A percentile compares a stretch with the other conserved stretches of the same genome.
phyloP scores from a whole-genome alignment of 2,113 vertebrate genomes.

The Pyrgilauda ruficollis region DNA sequence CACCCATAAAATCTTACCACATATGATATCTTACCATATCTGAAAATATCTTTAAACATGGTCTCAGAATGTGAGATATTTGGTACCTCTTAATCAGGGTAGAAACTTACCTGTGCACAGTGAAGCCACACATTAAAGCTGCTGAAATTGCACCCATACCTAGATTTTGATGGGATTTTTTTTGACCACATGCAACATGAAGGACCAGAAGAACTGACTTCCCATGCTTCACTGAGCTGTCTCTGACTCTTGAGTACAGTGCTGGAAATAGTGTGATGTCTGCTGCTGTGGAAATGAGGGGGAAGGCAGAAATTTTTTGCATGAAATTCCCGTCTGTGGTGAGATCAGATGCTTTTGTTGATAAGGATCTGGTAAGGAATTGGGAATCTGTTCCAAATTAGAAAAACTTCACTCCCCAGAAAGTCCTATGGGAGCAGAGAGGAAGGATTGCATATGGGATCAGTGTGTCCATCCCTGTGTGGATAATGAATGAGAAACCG shows the following conservation, averaged over 20 bases:
- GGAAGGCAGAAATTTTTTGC: slow-evolving; percentile 15
- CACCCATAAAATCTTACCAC: neutral
- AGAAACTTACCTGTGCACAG: neutral
- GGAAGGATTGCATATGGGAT: slow-evolving; percentile 57
- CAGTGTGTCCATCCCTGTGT: slow-evolving; percentile 36
- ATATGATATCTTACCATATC: neutral
- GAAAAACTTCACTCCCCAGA: slow-evolving; percentile 59
- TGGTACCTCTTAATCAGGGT: neutral
- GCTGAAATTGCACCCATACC: neutral
- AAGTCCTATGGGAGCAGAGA: slow-evolving; percentile 37
- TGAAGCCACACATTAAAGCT: neutral
- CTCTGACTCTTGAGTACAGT: neutral
- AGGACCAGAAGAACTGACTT: neutral
- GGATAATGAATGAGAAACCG: slow-evolving; percentile 69
- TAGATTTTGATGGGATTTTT: neutral
- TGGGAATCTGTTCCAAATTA: slow-evolving; percentile 74
- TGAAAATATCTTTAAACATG: neutral
- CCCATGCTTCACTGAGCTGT: neutral
- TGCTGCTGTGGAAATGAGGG: neutral
- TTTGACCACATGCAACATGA: neutral
- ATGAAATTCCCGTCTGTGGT: slow-evolving; percentile 39
- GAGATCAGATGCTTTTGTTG: slow-evolving; percentile 37
- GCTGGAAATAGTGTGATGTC: rapidly evolving
- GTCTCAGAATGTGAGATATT: neutral
- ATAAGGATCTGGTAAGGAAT: slow-evolving; percentile 53